Percentiles rank a stretch among this genome's conserved stretches.
Evolutionary conservation across 2,113 vertebrate genomes (phyloP).

Genomic region (Lepisosteus oculatus): DNA sequence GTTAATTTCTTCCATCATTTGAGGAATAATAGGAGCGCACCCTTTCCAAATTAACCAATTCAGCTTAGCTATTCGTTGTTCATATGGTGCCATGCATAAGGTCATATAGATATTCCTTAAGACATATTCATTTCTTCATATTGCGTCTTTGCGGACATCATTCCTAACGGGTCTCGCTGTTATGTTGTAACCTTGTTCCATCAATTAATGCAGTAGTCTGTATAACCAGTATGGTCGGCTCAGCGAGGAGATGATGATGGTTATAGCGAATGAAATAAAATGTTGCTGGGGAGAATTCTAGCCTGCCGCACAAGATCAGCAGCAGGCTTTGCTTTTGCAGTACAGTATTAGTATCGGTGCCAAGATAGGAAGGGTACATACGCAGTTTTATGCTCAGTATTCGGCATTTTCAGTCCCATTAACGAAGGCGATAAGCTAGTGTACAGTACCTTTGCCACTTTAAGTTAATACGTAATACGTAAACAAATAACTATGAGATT

Average conservation of each 20-base stretch:
- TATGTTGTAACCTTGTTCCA: neutral
- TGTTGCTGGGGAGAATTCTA: constrained; percentile 14
- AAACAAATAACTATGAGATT: too few species aligned
- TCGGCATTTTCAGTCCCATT: too few species aligned
- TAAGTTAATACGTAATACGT: too few species aligned
- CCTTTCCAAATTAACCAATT: too few species aligned
- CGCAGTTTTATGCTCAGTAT: too few species aligned
- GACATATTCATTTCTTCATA: neutral
- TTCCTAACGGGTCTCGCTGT: neutral
- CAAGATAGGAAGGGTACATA: neutral
- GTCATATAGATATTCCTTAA: neutral
- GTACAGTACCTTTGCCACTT: too few species aligned
- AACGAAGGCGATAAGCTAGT: too few species aligned
- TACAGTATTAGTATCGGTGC: neutral
- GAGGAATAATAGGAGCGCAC: too few species aligned
- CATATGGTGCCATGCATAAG: neutral
- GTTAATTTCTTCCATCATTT: too few species aligned
- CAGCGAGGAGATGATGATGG: constrained; percentile 2
- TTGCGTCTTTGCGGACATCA: neutral
- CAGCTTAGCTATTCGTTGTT: too few species aligned
- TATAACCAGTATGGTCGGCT: neutral
- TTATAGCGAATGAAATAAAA: too few species aligned
- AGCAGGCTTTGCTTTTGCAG: neutral
- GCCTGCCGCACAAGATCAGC: neutral
- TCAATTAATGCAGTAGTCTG: neutral